A percentile compares a stretch with the other conserved stretches of the same genome.
Evolutionary conservation across 2,888 invertebrate species (phyloP).

Genomic region (Tenthredo scrophulariae): DNA sequence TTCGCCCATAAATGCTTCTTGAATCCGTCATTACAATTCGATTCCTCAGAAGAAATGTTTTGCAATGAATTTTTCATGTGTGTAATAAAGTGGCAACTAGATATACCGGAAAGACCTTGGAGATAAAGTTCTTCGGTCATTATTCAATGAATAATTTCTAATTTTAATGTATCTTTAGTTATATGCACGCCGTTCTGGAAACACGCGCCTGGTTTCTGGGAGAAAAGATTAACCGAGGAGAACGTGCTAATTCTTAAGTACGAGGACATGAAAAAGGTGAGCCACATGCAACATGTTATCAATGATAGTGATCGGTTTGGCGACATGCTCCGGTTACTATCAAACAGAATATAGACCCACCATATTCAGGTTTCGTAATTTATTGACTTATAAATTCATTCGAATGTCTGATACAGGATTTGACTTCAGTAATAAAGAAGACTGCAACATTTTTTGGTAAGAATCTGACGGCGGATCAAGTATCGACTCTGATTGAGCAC

Average conservation of each 20-base stretch:
- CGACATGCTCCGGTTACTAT: neutral
- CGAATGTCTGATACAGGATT: slow-evolving; percentile 70
- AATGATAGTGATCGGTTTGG: neutral
- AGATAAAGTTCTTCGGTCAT: neutral
- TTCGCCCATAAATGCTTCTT: neutral
- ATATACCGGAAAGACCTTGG: neutral
- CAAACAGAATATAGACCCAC: neutral
- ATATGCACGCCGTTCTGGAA: slow-evolving; percentile 69
- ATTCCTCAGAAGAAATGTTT: neutral
- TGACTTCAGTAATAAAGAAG: slow-evolving; percentile 79
- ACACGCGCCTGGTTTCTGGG: slow-evolving; percentile 67
- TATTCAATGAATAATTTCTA: neutral
- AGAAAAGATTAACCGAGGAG: slow-evolving; percentile 58
- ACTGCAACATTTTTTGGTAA: slow-evolving; percentile 80
- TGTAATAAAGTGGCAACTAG: neutral
- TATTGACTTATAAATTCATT: neutral
- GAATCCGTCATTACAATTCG: neutral
- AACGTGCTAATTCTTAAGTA: slow-evolving; percentile 69
- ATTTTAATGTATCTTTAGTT: slow-evolving; percentile 59
- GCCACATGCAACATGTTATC: slow-evolving; percentile 44
- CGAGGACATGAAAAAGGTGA: slow-evolving; percentile 71
- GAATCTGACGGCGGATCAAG: slow-evolving; percentile 77
- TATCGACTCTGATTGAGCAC: slow-evolving; percentile 79
- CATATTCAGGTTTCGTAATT: neutral
- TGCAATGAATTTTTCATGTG: neutral